Percentiles rank a stretch among this genome's conserved stretches.
These are phyloP conservation scores for Ophonus ardosiacus DNA, from an alignment of 2,888 invertebrate species.

Conservation along the genomic window DNA sequence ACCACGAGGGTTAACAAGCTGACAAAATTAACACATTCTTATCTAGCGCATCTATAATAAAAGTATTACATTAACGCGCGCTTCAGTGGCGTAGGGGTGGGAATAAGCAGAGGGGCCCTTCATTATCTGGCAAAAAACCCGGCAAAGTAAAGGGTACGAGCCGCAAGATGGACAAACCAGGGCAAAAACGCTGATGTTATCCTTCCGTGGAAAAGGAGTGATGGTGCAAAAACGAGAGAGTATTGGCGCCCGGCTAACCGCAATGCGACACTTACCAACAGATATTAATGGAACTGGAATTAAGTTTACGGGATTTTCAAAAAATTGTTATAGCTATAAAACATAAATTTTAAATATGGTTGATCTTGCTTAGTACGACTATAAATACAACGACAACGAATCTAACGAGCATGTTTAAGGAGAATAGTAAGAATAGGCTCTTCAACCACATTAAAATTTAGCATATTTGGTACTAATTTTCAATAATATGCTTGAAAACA, in stretches of 20 bases:
- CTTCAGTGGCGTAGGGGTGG: constrained; percentile 3
- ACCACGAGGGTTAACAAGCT: constrained; percentile 52
- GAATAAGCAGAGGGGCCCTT: constrained; percentile 32
- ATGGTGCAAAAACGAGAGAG: constrained; percentile 41
- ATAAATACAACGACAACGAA: too few species aligned
- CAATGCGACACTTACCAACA: constrained; percentile 4
- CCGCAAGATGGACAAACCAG: constrained; percentile 47
- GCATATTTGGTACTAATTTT: too few species aligned
- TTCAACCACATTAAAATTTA: too few species aligned
- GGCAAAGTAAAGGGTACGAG: constrained; percentile 36
- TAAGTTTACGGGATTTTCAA: neutral
- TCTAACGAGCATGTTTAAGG: too few species aligned
- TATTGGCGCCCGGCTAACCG: constrained; percentile 42
- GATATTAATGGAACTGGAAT: neutral
- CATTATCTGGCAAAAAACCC: constrained; percentile 44
- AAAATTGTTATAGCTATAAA: neutral
- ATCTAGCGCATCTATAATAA: constrained; percentile 43
- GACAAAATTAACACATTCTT: constrained; percentile 60
- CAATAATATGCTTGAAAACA: too few species aligned
- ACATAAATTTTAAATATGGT: too few species aligned
- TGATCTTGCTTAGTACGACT: too few species aligned
- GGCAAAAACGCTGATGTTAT: constrained; percentile 49
- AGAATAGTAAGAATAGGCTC: too few species aligned
- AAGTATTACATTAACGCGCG: constrained; percentile 55
- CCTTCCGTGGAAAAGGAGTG: constrained; percentile 39